Conservation (phyloP, 2,888 invertebrate species). For the Vanessa cardui region DNA sequence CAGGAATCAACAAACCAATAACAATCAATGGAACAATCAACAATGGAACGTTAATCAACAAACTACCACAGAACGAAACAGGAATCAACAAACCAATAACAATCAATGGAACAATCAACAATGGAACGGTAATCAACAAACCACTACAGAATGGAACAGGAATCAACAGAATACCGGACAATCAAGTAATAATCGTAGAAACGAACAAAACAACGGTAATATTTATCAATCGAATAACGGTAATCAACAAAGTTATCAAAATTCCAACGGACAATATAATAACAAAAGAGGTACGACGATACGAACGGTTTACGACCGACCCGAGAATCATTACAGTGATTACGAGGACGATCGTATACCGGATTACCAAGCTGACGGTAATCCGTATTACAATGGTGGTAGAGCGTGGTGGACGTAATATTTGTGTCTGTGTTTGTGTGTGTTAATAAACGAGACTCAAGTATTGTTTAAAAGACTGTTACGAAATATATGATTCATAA, state of each 20-base stretch:
- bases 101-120: slow-evolving; percentile 13
- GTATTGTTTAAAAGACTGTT: too few species aligned
- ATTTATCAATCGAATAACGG: slow-evolving; percentile 6
- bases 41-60: slow-evolving; percentile 24
- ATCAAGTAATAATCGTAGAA: slow-evolving; percentile 7
- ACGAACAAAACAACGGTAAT: background rate
- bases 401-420: slow-evolving; percentile 28
- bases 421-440: background rate
- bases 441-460: background rate
- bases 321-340: slow-evolving; percentile 8
- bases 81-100: slow-evolving; percentile 19
- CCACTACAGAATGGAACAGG: slow-evolving; percentile 8
- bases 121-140: slow-evolving; percentile 24
- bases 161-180: slow-evolving; percentile 16
- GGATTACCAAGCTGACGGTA: slow-evolving; percentile 15
- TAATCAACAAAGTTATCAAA: slow-evolving; percentile 6
- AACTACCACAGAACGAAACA: slow-evolving; percentile 9
- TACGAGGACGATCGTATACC: slow-evolving; percentile 1
- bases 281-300: slow-evolving; percentile 20
- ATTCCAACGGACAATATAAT: background rate
- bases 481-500: too few species aligned
- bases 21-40: slow-evolving; percentile 9
- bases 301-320: slow-evolving; percentile 11
- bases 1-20: slow-evolving; percentile 19
- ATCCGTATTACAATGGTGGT: slow-evolving; percentile 20